A percentile compares a stretch with the other conserved stretches of the same genome.
Conservation (phyloP, 2,888 invertebrate species). For the Dasypogon diadema region DNA sequence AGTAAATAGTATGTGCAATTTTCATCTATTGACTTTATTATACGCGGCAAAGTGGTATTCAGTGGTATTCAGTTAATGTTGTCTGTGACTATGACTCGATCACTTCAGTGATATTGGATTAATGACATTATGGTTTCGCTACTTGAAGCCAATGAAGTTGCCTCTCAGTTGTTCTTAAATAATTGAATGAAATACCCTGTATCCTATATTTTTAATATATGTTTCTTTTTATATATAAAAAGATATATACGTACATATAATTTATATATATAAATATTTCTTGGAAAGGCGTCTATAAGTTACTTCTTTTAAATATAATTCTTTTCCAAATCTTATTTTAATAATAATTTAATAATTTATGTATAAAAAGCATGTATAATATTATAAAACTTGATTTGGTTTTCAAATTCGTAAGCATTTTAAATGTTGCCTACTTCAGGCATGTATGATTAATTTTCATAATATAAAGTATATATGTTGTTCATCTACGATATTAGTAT, state of each 20-base stretch:
- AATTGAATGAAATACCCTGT: conserved; percentile 96
- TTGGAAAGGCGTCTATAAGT: conserved; percentile 56
- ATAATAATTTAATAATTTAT: conserved; percentile 51
- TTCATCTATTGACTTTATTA: conserved; percentile 30
- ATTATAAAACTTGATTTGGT: conserved; percentile 54
- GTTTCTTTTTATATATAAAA: conserved; percentile 48
- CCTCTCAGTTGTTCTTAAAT: conserved; percentile 70
- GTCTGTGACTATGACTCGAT: too few relatives aligned
- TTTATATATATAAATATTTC: conserved; percentile 53
- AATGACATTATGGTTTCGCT: too few relatives aligned
- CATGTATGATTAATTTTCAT: conserved; percentile 43
- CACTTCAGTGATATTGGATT: too few relatives aligned
- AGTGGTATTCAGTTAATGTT: too few relatives aligned
- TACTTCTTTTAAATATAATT: conserved; percentile 48
- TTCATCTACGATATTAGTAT: conserved; percentile 23
- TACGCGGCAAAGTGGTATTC: too few relatives aligned
- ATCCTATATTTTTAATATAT: conserved; percentile 74
- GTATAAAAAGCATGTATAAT: conserved; percentile 57
- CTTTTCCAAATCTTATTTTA: conserved; percentile 43
- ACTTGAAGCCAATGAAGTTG: conserved; percentile 10
- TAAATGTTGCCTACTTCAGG: conserved; percentile 33
- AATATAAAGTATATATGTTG: conserved; percentile 35
- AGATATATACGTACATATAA: conserved; percentile 51
- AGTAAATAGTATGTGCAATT: conserved; percentile 20
- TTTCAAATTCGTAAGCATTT: conserved; percentile 53